Percentiles rank a stretch among this genome's conserved stretches.
phyloP scores from a whole-genome alignment of 35 echinoderm and acorn worm species.

The Ophiothrix spiculata region DNA sequence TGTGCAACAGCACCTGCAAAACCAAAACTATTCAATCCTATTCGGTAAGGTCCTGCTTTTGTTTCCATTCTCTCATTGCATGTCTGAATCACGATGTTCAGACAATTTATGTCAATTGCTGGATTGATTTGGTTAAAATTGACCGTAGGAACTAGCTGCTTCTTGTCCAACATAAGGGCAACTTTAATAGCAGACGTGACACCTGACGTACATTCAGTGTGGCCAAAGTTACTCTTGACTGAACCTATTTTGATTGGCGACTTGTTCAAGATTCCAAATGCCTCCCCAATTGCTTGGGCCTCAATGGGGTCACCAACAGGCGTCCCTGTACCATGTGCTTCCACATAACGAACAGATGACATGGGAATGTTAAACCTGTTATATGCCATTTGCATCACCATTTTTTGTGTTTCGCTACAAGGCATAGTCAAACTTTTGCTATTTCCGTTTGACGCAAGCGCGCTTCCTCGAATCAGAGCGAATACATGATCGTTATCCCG shows the following conservation, averaged over 20 bases:
- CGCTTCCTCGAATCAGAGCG: constrained; percentile 65
- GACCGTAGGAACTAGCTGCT: constrained; percentile 63
- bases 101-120: constrained; percentile 56
- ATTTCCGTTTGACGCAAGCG: constrained; percentile 76
- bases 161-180: constrained; percentile 79
- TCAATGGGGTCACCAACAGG: constrained; percentile 95
- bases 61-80: constrained; percentile 19
- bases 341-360: constrained; percentile 66
- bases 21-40: constrained; percentile 86
- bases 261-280: constrained; percentile 34
- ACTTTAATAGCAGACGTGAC: constrained; percentile 82
- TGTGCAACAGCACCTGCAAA: constrained; percentile 95
- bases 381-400: constrained; percentile 72
- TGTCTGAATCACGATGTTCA: constrained; percentile 47
- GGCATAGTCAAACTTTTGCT: constrained; percentile 93
- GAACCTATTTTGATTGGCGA: constrained; percentile 81
- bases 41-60: constrained; percentile 35
- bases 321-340: constrained; percentile 95
- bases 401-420: constrained; percentile 49
- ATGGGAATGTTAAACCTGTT: constrained; percentile 62
- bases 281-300: constrained; percentile 74
- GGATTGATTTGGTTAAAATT: constrained; percentile 77
- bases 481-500: constrained; percentile 86
- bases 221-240: constrained; percentile 93
- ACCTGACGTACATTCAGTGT: constrained; percentile 81